phyloP scores from a whole-genome alignment of 2,113 vertebrate genomes.

The Ancistrus triradiatus region DNA sequence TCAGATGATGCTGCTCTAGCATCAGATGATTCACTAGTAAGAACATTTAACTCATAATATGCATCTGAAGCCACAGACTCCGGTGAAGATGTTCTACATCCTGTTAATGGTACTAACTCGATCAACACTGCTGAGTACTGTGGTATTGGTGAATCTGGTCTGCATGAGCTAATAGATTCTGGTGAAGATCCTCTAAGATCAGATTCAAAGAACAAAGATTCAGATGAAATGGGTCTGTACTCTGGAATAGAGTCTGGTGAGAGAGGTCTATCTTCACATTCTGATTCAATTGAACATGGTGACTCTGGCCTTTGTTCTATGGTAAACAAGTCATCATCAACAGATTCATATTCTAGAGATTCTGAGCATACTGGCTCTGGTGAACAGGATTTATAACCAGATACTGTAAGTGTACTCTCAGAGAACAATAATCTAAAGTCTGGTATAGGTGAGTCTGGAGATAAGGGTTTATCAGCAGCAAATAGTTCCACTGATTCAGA shows the following conservation, averaged over 20 bases:
- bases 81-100: conserved; percentile 33
- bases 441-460: conserved; percentile 6
- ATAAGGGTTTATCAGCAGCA: conserved; percentile 39
- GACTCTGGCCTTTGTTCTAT: conserved; percentile 29
- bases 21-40: conserved; percentile 21
- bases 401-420: background rate
- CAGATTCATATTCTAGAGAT: conserved; percentile 31
- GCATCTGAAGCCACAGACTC: conserved; percentile 44
- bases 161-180: conserved; percentile 19
- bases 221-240: conserved; percentile 15
- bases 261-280: conserved; percentile 18
- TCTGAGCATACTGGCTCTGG: conserved; percentile 34
- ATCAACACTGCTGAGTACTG: conserved; percentile 29
- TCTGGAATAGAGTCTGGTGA: conserved; percentile 26
- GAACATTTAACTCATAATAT: conserved; percentile 32
- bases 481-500: conserved; percentile 45
- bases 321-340: background rate
- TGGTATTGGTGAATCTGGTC: conserved; percentile 36
- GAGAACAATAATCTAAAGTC: background rate
- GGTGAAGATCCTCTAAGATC: conserved; percentile 35
- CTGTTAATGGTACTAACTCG: conserved; percentile 11
- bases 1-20: conserved; percentile 43
- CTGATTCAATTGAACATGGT: conserved; percentile 34
- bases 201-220: background rate
- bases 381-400: conserved; percentile 31